Conservation (phyloP, 2,113 vertebrate species). For the Megaceryle torquata region DNA sequence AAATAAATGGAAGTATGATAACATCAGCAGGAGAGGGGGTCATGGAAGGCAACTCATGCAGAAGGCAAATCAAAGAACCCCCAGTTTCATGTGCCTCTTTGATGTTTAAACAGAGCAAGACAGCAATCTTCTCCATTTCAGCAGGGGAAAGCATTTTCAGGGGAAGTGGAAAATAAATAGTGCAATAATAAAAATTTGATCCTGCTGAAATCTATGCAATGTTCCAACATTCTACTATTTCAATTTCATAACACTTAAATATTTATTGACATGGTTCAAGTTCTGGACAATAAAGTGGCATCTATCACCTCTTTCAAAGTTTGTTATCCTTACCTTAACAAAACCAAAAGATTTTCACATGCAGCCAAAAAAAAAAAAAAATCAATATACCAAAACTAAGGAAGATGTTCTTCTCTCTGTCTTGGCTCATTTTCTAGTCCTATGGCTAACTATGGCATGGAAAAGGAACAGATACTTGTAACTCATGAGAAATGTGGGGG, state of each 20-base stretch:
- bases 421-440: not conserved
- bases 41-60: not conserved
- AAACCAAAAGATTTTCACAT: not conserved
- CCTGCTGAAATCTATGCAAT: not conserved
- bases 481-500: accelerated
- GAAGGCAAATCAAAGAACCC: not conserved
- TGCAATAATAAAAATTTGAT: not conserved
- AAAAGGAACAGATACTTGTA: not conserved
- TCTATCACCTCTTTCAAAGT: not conserved
- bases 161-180: not conserved
- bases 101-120: not conserved
- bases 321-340: not conserved
- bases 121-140: not conserved
- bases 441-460: not conserved
- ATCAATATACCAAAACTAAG: not conserved
- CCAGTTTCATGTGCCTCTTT: not conserved
- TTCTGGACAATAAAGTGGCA: not conserved
- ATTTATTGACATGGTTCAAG: not conserved
- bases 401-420: not conserved
- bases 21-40: too few species aligned
- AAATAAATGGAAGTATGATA: not conserved
- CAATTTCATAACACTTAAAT: not conserved
- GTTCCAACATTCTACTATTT: not conserved
- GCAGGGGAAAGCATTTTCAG: not conserved
- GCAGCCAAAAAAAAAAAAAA: not conserved